These are phyloP conservation scores for Acleris laterana DNA, from an alignment of 2,888 invertebrate species.

Conservation along the genomic window DNA sequence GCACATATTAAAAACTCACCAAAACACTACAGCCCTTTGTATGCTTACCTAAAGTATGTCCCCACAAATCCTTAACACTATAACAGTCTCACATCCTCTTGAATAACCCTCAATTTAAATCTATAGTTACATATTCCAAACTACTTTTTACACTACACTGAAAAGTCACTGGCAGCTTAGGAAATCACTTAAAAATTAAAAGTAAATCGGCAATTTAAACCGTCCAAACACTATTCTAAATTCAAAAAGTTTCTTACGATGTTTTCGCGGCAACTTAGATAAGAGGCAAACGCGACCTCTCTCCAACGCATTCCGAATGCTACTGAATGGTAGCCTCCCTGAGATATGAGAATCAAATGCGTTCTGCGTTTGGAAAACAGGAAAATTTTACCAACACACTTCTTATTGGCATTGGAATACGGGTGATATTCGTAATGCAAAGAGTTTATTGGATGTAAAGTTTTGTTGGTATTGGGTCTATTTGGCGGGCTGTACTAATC, in stretches of 20 bases:
- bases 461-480: conserved; percentile 13
- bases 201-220: not conserved
- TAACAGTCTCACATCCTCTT: conserved; percentile 1
- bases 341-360: conserved; percentile 36
- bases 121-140: not conserved
- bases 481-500: conserved; percentile 34
- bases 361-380: conserved; percentile 20
- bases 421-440: conserved; percentile 21
- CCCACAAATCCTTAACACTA: conserved; percentile 10
- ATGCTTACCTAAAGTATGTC: conserved; percentile 21
- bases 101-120: not conserved
- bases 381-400: not conserved
- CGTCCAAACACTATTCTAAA: conserved; percentile 8
- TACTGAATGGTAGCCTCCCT: conserved; percentile 43
- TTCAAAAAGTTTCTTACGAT: conserved; percentile 27
- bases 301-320: conserved; percentile 38
- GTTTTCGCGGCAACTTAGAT: conserved; percentile 40
- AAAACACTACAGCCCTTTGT: too few species aligned
- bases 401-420: conserved; percentile 16
- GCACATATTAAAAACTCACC: too few species aligned
- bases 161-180: conserved; percentile 9
- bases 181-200: not conserved
- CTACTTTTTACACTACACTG: conserved; percentile 22
- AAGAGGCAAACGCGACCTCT: conserved; percentile 33
- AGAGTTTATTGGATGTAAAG: not conserved